Base-by-base conservation (phyloP, 2,888 invertebrate genomes). In the Trissolcus brochymenae region DNA sequence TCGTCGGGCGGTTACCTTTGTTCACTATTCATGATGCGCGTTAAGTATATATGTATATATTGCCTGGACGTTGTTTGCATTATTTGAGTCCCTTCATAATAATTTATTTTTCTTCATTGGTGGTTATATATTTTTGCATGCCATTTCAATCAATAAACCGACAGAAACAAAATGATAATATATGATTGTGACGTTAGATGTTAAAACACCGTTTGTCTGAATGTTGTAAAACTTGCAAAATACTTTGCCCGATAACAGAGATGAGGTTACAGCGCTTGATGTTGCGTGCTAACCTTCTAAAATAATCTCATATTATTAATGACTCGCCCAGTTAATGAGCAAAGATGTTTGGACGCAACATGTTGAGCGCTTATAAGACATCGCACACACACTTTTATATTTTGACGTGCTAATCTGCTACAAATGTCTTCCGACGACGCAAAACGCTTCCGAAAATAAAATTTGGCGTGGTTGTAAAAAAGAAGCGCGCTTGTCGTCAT, bases 381-480 rank as follows among this genome's bases (percentile, higher is more conserved):
- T 56, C 50, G 61, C 62, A 53, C 7, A 35, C 25, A 35, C 35
- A 4, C 35, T 35, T 35, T 71, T 62, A 62, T 57, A 64, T 71
- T 19, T 62, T 62, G 62, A 71, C 71, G 62, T 71, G 62, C 71
- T 62, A 71, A 71, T 71, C 71, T 62, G n/a, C 51, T 71, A 71
- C 71, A 71, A 71, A 71, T 71, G 71, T 71, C 62, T 70, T 56
- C 61, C 70, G 70, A 56, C 70, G 61, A 60, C 56, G 50, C 35
- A 11, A 29, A 29, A 35, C 35, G 35, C 35, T 35, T 35, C 35
- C 9, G 35, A 35, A 35, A 35, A 35, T 35, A 35, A 17, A 56
- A 41, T 43, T 56, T 19, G 49, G 41, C 19, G 14, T 7, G 19
- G 65, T 21, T 64, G 40, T 14, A 73, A 73, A 65, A 65, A 60